A percentile compares a stretch with the other conserved stretches of the same genome.
Conservation (phyloP, 2,888 invertebrate genomes). For the Pandemis corylana region DNA sequence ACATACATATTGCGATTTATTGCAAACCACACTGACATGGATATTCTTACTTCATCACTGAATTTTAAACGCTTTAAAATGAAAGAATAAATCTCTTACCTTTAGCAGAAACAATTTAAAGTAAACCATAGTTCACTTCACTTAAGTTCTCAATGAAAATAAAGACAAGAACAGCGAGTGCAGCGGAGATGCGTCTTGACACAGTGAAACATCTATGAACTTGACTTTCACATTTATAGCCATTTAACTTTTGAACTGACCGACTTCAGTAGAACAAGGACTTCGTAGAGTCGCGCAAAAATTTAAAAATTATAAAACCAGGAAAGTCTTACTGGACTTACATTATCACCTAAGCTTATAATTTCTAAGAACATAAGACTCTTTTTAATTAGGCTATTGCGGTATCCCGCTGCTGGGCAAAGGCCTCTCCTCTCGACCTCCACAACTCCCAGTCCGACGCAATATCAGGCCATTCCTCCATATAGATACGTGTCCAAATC, state of each 20-base stretch:
- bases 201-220: conserved; percentile 67
- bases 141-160: not conserved
- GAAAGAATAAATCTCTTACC: conserved; percentile 51
- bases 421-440: too few relatives aligned
- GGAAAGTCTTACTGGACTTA: too few relatives aligned
- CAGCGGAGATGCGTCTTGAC: conserved; percentile 12
- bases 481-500: too few relatives aligned
- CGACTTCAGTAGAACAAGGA: conserved; percentile 51
- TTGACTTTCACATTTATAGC: conserved; percentile 68
- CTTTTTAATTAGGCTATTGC: too few relatives aligned
- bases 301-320: not conserved
- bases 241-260: conserved; percentile 48
- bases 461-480: too few relatives aligned
- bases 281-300: conserved; percentile 49
- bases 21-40: too few relatives aligned
- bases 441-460: too few relatives aligned
- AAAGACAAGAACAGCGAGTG: not conserved
- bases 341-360: too few relatives aligned
- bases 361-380: too few relatives aligned
- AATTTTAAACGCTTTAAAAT: not conserved
- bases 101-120: conserved; percentile 57
- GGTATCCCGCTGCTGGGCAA: too few relatives aligned
- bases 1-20: too few relatives aligned
- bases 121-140: conserved; percentile 55
- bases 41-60: too few relatives aligned